phyloP scores from a whole-genome alignment of 2,888 invertebrate genomes.

The Orthosia cruda region DNA sequence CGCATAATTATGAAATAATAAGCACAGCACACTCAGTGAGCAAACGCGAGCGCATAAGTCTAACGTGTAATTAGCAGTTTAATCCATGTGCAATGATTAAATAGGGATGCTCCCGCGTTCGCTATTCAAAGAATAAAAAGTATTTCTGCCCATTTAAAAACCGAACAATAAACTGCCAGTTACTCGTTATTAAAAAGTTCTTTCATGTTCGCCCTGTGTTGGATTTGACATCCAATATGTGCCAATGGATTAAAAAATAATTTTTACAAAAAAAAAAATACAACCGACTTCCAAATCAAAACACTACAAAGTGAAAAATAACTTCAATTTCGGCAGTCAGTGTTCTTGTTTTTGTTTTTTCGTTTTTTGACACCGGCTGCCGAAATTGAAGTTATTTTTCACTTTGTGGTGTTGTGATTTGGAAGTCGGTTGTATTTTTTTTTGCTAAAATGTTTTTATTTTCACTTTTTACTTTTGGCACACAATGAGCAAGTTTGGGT shows the following conservation, averaged over 20 bases:
- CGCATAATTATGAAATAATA: conserved; percentile 79
- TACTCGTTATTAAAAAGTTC: conserved; percentile 48
- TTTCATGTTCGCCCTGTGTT: conserved; percentile 36
- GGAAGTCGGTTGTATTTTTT: too few relatives aligned
- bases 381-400: too few relatives aligned
- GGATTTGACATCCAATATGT: conserved; percentile 52
- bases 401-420: too few relatives aligned
- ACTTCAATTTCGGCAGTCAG: too few relatives aligned
- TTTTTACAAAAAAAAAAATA: too few relatives aligned
- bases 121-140: conserved; percentile 6
- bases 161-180: conserved; percentile 36
- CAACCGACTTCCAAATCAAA: too few relatives aligned
- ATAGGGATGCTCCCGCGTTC: conserved; percentile 9
- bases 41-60: conserved; percentile 66
- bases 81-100: conserved; percentile 28
- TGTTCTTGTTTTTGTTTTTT: too few relatives aligned
- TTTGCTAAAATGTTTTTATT: too few relatives aligned
- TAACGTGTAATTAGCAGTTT: conserved; percentile 39
- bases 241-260: conserved; percentile 19
- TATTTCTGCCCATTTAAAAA: background rate
- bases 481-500: too few relatives aligned
- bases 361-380: too few relatives aligned
- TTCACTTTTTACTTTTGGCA: too few relatives aligned
- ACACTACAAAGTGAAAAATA: too few relatives aligned
- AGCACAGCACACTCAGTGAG: conserved; percentile 70